Conservation (phyloP, 2,113 vertebrate genomes). For the Mus spicilegus region DNA sequence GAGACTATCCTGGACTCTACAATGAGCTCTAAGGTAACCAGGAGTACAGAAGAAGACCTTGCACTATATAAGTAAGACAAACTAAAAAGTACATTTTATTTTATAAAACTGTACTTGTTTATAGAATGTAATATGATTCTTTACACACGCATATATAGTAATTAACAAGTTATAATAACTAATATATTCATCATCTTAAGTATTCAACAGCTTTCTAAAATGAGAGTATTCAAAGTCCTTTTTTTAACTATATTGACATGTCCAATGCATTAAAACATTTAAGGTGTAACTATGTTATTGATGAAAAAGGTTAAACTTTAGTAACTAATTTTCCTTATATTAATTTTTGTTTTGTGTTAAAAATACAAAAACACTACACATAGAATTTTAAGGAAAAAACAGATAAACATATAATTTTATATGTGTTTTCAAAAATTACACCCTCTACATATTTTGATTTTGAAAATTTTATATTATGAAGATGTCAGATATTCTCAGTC, state of each 20-base stretch:
- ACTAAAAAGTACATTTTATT: neutral
- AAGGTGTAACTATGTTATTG: neutral
- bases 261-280: neutral
- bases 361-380: neutral
- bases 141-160: neutral
- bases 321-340: conserved; percentile 16
- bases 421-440: conserved; percentile 8
- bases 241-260: neutral
- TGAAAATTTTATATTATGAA: conserved; percentile 34
- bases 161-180: neutral
- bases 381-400: neutral
- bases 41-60: neutral
- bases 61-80: neutral
- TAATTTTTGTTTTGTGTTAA: conserved; percentile 22
- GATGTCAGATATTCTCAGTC: conserved; percentile 61
- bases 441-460: conserved; percentile 39
- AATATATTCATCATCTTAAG: neutral
- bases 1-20: neutral
- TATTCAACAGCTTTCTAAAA: neutral
- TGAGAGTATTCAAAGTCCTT: neutral
- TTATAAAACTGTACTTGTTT: neutral
- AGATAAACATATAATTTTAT: neutral
- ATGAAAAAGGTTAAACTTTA: neutral
- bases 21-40: neutral
- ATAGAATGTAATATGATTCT: neutral